Evolutionary conservation across 2,797 vertebrate genomes (phyloP), one percentile per base, ranked within the genome.

Genomic region (Urophycis tenuis): DNA sequence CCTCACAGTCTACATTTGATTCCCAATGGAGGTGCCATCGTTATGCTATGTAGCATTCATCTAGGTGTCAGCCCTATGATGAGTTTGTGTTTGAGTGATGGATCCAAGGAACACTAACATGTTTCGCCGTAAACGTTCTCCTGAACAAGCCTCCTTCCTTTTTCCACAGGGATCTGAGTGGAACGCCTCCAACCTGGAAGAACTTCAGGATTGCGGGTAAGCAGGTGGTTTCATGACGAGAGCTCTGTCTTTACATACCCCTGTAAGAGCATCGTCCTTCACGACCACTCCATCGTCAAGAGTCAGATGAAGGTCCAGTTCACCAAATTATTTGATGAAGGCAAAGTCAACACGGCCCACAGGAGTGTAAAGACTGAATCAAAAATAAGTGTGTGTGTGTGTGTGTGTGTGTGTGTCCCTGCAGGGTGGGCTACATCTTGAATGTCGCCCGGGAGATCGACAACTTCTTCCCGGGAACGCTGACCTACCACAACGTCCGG

Each of bases 181-280:
- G 97, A 99, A 99, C 0, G 97, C 97, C 31, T 99, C 97, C 82
- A 98, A 99, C 88, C 92, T 99, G 5, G 97, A 99, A 86, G 97
- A 99, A 83, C 95, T 99, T 33, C 95, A 94, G 86, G 94, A 95
- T 80, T 95, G 94, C 0, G 97, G 97, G 97, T 99, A 87, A 96
- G 95, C 92, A 81, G 64, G 75, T 15, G 15, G 17, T 30, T 67
- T 10, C 53, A 69, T 39, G 31, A 30, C 7, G 29, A 74, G 35
- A 49, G 10, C 19, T 10, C 14, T 74, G 29, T 15, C 41, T 41
- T 49, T 31, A 25, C 45, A 49, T 12, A 49, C 53, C n/a, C 53
- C 22, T 60, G 53, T 25, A 60, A 22, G 15, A 1, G 8, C 49
- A 49, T 53, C 0, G 22, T 31, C 9, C 10, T 31, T 69, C 29